A percentile compares a stretch with the other conserved stretches of the same genome.
Conservation (phyloP, 2,113 vertebrate species). For the Stercorarius parasiticus region DNA sequence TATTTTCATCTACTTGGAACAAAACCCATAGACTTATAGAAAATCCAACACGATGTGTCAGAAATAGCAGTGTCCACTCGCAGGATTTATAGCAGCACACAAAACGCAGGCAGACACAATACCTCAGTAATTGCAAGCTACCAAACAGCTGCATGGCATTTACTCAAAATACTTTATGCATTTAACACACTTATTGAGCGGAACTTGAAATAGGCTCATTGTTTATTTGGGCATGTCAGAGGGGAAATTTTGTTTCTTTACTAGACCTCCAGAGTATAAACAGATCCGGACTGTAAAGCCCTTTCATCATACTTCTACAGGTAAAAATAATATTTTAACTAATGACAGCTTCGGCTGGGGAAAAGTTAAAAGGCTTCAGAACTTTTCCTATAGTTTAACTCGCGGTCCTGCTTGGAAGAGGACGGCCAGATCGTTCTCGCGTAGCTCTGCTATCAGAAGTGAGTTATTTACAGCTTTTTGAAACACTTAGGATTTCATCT, state of each 20-base stretch:
- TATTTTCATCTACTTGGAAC: conserved; percentile 27
- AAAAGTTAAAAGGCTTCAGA: conserved; percentile 15
- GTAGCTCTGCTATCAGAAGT: not conserved
- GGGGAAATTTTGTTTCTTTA: not conserved
- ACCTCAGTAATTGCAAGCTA: conserved; percentile 42
- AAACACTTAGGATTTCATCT: not conserved
- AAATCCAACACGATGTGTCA: conserved; percentile 33
- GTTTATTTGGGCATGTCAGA: conserved; percentile 40
- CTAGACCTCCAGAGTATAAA: not conserved
- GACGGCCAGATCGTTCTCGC: not conserved
- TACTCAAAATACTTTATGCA: conserved; percentile 64
- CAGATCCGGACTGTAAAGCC: not conserved
- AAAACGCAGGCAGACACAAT: conserved; percentile 30
- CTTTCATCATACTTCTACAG: not conserved
- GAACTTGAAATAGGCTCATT: conserved; percentile 52
- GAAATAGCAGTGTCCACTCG: conserved; percentile 52
- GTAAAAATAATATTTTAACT: conserved; percentile 20
- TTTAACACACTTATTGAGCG: conserved; percentile 49
- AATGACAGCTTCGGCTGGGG: not conserved
- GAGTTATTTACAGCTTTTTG: not conserved
- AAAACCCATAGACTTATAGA: conserved; percentile 15
- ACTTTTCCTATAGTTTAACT: not conserved
- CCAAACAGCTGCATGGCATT: conserved; percentile 64
- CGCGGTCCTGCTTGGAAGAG: not conserved
- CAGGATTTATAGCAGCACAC: conserved; percentile 34